These are phyloP conservation scores for Neopelma chrysocephalum DNA, from an alignment of 2,797 vertebrate species.

Conservation along the genomic window DNA sequence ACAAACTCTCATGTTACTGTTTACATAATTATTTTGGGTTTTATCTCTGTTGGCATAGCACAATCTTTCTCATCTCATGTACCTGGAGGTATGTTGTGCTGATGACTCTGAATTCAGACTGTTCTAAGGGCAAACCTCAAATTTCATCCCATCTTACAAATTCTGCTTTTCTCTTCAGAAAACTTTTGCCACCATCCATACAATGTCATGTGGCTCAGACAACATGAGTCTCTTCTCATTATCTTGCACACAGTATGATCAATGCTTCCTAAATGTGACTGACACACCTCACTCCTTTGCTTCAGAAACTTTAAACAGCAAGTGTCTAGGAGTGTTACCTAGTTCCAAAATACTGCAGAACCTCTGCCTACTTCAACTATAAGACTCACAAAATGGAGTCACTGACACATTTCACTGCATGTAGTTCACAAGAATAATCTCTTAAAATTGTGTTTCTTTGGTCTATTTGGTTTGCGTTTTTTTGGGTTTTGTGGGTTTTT, in stretches of 20 bases:
- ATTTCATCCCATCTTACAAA: not conserved
- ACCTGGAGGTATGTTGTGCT: not conserved
- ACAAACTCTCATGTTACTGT: not conserved
- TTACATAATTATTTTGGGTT: not conserved
- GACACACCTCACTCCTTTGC: not conserved
- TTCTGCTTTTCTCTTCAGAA: not conserved
- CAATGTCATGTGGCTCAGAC: not conserved
- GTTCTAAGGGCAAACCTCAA: not conserved
- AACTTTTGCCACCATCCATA: not conserved
- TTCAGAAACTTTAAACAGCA: not conserved
- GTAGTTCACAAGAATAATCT: not conserved
- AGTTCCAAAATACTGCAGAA: not conserved
- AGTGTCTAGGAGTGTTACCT: not conserved
- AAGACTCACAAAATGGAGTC: conserved; percentile 28
- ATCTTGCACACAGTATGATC: not conserved
- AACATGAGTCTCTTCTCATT: not conserved
- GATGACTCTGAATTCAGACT: not conserved
- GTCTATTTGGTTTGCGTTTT: not conserved
- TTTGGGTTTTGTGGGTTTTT: not conserved
- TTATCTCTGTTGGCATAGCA: not conserved
- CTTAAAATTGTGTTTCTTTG: not conserved
- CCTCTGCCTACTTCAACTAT: not conserved
- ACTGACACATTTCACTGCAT: not conserved
- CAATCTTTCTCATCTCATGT: not conserved
- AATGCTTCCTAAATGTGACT: not conserved